These are phyloP conservation scores for Melanotaenia trifasciata DNA, from an alignment of 2,797 vertebrate species.

Conservation along the genomic window DNA sequence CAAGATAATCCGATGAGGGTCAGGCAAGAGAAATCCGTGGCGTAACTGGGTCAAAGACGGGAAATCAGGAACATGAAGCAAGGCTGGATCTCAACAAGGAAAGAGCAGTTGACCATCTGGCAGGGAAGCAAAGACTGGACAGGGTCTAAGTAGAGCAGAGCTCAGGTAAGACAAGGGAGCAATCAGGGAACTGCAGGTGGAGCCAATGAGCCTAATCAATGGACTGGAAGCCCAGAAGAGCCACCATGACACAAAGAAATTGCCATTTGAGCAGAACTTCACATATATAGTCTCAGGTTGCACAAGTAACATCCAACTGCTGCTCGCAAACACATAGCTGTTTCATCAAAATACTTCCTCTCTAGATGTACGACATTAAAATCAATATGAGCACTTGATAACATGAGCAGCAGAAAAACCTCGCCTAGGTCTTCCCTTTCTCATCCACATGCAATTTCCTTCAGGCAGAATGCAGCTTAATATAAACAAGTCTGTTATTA, in stretches of 20 bases:
- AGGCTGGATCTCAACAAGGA: too few relatives aligned
- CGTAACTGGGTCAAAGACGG: too few relatives aligned
- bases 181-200: too few relatives aligned
- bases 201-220: too few relatives aligned
- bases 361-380: conserved; percentile 19
- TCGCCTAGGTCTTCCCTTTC: not conserved
- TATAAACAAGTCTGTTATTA: conserved; percentile 57
- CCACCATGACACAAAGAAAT: conserved; percentile 32
- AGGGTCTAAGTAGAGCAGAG: too few relatives aligned
- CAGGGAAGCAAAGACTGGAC: too few relatives aligned
- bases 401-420: conserved; percentile 19
- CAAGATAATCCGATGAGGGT: too few relatives aligned
- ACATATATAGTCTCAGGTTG: conserved; percentile 19
- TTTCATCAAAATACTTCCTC: conserved; percentile 30
- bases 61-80: too few relatives aligned
- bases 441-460: conserved; percentile 23
- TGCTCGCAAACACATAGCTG: conserved; percentile 14
- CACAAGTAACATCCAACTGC: conserved; percentile 16
- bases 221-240: too few relatives aligned
- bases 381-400: conserved; percentile 29
- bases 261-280: conserved; percentile 38
- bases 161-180: too few relatives aligned
- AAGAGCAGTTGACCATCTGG: too few relatives aligned
- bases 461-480: conserved; percentile 19
- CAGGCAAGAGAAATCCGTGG: too few relatives aligned